Evolutionary conservation across 2,797 vertebrate species (phyloP).

Genomic region (Trachurus trachurus): DNA sequence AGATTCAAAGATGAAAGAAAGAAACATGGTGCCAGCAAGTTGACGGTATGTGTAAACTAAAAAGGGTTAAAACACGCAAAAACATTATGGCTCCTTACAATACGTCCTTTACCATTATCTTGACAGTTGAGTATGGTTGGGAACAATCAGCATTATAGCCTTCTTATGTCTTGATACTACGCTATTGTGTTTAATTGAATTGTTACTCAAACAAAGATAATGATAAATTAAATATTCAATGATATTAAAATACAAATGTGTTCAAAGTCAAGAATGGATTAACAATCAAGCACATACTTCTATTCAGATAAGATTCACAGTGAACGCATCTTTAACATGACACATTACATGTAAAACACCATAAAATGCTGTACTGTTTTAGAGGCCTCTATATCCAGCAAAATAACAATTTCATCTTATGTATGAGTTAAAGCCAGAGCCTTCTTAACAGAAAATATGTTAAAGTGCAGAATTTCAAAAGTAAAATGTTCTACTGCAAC

Average conservation of each 20-base stretch:
- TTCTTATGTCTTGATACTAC: background rate
- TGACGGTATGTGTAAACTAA: background rate
- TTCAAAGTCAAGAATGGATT: background rate
- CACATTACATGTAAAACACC: conserved; percentile 12
- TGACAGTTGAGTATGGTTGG: background rate
- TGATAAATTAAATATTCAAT: conserved; percentile 3
- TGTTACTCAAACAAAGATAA: background rate
- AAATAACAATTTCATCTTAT: conserved; percentile 14
- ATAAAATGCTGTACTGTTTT: background rate
- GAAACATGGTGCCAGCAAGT: background rate
- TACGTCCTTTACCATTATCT: background rate
- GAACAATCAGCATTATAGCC: background rate
- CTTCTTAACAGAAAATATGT: conserved; percentile 35
- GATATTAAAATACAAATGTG: background rate
- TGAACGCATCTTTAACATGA: conserved; percentile 37
- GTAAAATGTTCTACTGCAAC: conserved; percentile 18
- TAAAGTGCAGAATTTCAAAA: conserved; percentile 74
- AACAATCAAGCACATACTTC: conserved; percentile 30
- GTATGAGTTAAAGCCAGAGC: conserved; percentile 18
- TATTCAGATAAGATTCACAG: conserved; percentile 64
- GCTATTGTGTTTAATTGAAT: conserved; percentile 4
- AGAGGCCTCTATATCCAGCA: background rate
- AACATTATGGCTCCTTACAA: background rate
- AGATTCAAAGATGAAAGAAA: background rate
- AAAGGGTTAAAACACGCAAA: background rate